Evolutionary conservation across 1,140 invertebrate species (phyloP).

Genomic region (Drosophila ironensis): DNA sequence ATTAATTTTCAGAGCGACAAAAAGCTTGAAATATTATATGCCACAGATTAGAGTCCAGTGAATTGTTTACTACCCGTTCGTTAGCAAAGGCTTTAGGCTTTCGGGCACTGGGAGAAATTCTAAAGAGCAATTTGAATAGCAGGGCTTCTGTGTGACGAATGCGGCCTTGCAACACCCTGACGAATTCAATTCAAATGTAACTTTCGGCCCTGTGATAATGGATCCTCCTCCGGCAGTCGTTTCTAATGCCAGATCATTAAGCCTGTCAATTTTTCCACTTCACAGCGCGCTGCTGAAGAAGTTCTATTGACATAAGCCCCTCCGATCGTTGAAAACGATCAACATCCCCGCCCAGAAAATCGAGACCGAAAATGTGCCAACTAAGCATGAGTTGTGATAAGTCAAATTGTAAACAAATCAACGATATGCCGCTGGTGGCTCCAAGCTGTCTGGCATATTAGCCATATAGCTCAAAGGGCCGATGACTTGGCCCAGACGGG

Average conservation of each 20-base stretch:
- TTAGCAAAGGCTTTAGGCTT: slow-evolving; percentile 30
- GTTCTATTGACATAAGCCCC: slow-evolving; percentile 70
- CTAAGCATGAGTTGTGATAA: slow-evolving; percentile 79
- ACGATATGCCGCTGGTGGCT: slow-evolving; percentile 48
- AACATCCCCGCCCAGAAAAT: slow-evolving; percentile 1
- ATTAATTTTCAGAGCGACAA: slow-evolving; percentile 72
- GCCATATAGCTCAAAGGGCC: slow-evolving; percentile 52
- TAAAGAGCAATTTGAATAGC: neutral
- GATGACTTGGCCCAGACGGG: slow-evolving; percentile 50
- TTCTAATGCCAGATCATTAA: slow-evolving; percentile 55
- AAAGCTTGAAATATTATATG: slow-evolving; percentile 74
- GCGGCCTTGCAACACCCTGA: slow-evolving; percentile 19
- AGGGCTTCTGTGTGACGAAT: neutral
- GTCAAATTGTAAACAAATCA: slow-evolving; percentile 73
- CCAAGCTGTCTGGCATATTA: slow-evolving; percentile 77
- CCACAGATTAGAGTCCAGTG: slow-evolving; percentile 38
- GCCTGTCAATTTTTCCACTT: slow-evolving; percentile 70
- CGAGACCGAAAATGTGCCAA: slow-evolving; percentile 57
- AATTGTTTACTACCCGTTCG: slow-evolving; percentile 43
- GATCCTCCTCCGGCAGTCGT: neutral
- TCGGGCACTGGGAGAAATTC: neutral
- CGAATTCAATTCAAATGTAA: slow-evolving; percentile 34
- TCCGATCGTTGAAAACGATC: slow-evolving; percentile 19
- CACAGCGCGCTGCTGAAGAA: slow-evolving; percentile 71
- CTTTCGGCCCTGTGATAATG: neutral